These are phyloP conservation scores for Pygocentrus nattereri DNA, from an alignment of 2,797 vertebrate species.

Conservation along the genomic window DNA sequence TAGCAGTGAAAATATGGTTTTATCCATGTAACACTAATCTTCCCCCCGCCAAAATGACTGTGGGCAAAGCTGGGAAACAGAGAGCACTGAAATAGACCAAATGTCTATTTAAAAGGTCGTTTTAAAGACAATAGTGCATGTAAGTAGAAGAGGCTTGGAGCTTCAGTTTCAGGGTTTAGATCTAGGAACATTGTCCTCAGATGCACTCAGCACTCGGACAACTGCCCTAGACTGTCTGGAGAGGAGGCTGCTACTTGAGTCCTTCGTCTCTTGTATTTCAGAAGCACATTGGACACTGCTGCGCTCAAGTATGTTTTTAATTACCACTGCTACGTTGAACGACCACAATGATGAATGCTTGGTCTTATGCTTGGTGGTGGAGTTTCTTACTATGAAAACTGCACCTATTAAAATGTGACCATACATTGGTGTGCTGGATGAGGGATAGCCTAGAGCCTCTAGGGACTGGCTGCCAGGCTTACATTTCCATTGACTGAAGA, in stretches of 20 bases:
- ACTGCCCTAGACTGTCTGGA: conserved; percentile 49
- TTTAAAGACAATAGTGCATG: conserved; percentile 82
- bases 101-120: no score
- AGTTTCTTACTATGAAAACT: no score
- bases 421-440: no score
- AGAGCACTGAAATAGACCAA: conserved; percentile 77
- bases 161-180: conserved; percentile 75
- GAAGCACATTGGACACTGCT: conserved; percentile 21
- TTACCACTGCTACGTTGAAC: conserved; percentile 30
- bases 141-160: conserved; percentile 76
- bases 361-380: conserved; percentile 18
- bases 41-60: conserved; percentile 69
- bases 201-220: conserved; percentile 68
- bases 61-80: conserved; percentile 75
- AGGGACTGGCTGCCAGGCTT: no score
- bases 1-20: conserved; percentile 54
- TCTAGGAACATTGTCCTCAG: conserved; percentile 79
- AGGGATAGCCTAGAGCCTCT: no score
- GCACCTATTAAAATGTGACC: neutral
- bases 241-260: conserved; percentile 39
- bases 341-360: conserved; percentile 2
- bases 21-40: conserved; percentile 66
- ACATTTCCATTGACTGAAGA: neutral
- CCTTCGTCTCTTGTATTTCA: conserved; percentile 35
- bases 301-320: conserved; percentile 39